Evolutionary conservation across 2,888 invertebrate species (phyloP).

Genomic region (Thymelicus lineola): DNA sequence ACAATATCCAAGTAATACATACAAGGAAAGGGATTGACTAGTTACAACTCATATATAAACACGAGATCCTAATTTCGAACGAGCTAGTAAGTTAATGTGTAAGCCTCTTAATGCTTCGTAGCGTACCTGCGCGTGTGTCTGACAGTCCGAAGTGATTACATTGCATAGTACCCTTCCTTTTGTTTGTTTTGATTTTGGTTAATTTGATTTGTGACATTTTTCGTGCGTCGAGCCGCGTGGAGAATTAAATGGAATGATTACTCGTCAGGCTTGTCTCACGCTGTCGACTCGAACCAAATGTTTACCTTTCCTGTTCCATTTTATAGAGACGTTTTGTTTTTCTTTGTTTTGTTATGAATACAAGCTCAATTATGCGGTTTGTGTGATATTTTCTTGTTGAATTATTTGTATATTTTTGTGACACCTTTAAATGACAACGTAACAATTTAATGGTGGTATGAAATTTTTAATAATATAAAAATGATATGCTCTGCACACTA

Average conservation of each 20-base stretch:
- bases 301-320: constrained; percentile 17
- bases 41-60: too few relatives aligned
- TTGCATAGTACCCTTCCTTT: constrained; percentile 73
- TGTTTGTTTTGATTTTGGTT: constrained; percentile 81
- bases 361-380: background rate
- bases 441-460: too few relatives aligned
- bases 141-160: constrained; percentile 83
- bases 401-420: too few relatives aligned
- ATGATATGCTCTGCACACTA: too few relatives aligned
- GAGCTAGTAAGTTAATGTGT: constrained; percentile 1
- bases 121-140: constrained; percentile 77
- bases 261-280: constrained; percentile 22
- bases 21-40: too few relatives aligned
- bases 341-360: constrained; percentile 5
- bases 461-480: too few relatives aligned
- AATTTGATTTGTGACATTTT: constrained; percentile 81
- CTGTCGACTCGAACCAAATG: constrained; percentile 23
- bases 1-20: too few relatives aligned
- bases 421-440: background rate
- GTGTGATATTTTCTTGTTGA: background rate
- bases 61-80: background rate
- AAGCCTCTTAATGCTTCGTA: constrained; percentile 17
- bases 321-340: constrained; percentile 7
- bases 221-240: constrained; percentile 47
- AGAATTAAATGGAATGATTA: constrained; percentile 50